Percentiles rank a stretch among this genome's conserved stretches.
Conservation (phyloP, 2,797 vertebrate species). For the Gadopsis marmoratus region DNA sequence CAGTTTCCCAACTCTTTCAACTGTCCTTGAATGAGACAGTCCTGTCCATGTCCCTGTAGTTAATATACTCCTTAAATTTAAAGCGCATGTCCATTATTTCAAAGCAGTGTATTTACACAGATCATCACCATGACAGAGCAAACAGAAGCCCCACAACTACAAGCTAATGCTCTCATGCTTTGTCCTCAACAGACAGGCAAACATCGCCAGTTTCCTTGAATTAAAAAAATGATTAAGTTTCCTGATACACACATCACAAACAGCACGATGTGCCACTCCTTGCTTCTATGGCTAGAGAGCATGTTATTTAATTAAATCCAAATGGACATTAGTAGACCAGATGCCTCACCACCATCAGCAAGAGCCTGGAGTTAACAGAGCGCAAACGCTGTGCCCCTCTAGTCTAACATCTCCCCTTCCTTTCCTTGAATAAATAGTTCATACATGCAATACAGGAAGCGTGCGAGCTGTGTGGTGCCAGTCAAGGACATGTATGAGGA, state of each 20-base stretch:
- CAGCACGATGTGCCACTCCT: neutral
- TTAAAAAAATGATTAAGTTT: neutral
- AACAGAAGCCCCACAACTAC: neutral
- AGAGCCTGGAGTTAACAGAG: neutral
- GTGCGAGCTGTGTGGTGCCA: neutral
- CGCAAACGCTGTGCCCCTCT: neutral
- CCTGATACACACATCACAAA: neutral
- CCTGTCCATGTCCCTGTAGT: neutral
- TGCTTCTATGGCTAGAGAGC: neutral
- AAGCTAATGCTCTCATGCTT: neutral
- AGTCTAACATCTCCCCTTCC: neutral
- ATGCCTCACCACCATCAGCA: neutral
- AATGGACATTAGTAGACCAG: constrained; percentile 11
- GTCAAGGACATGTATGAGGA: constrained; percentile 21
- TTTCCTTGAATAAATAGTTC: constrained; percentile 1
- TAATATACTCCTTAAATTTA: neutral
- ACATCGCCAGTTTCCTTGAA: neutral
- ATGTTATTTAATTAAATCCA: neutral
- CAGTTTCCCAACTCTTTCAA: neutral
- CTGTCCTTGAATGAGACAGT: neutral
- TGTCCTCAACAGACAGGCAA: neutral
- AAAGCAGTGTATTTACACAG: constrained; percentile 21
- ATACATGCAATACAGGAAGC: neutral
- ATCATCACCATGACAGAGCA: neutral
- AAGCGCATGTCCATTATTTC: neutral